Percentiles rank a stretch among this genome's conserved stretches.
Conservation (phyloP, 2,888 invertebrate species). For the Tridacna gigas region DNA sequence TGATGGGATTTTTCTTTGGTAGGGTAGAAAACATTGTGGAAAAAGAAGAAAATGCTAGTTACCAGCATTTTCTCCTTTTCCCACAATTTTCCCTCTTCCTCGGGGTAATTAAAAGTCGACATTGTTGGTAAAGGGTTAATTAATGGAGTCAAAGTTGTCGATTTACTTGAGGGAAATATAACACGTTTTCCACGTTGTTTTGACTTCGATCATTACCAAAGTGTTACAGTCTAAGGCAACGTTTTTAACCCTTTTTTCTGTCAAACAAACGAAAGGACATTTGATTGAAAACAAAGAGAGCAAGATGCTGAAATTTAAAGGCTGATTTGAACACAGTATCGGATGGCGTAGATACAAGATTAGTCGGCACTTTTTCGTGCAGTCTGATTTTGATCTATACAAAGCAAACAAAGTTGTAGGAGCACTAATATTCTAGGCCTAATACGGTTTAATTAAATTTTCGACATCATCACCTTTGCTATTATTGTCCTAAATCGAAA, state of each 20-base stretch:
- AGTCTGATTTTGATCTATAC: too few relatives aligned
- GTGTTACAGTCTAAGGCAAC: background rate
- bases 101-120: background rate
- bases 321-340: too few relatives aligned
- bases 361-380: too few relatives aligned
- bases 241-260: background rate
- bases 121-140: too few relatives aligned
- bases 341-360: too few relatives aligned
- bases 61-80: background rate
- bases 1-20: too few relatives aligned
- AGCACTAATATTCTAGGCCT: too few relatives aligned
- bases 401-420: too few relatives aligned
- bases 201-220: conserved; percentile 11
- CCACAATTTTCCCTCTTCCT: background rate
- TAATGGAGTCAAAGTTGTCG: background rate
- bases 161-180: background rate
- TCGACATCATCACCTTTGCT: background rate
- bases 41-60: background rate
- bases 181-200: conserved; percentile 7
- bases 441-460: conserved; percentile 12
- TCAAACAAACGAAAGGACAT: too few relatives aligned
- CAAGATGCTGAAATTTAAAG: too few relatives aligned
- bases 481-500: conserved; percentile 13
- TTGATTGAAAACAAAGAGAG: too few relatives aligned
- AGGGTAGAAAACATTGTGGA: background rate